Base-by-base conservation (phyloP, 2,888 invertebrate species). In the Pseudococcus viburni region DNA sequence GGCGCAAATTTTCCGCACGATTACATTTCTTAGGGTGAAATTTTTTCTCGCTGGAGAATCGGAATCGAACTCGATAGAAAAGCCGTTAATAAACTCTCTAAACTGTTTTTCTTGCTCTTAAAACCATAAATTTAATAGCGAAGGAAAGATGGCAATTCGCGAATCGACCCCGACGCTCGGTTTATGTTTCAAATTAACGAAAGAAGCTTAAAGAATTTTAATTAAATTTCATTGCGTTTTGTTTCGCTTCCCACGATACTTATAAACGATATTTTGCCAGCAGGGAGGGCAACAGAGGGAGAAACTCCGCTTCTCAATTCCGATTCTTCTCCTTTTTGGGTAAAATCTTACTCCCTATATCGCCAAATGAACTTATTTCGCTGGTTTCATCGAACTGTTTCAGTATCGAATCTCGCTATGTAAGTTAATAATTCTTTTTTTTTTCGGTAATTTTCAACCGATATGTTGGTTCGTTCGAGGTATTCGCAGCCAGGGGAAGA, bases 201-300 rank as follows among this genome's bases (percentile, higher is more conserved):
- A 80, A 80, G 80, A 42, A 42, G 80, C 80, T 80, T 80, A 80
- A 80, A 80, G 80, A 80, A 80, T 80, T 80, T 80, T 80, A 80
- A 80, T 80, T 80, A 80, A 80, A 80, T 80, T 80, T 80, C 80
- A 80, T 80, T 80, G 80, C 80, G 80, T 80, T 80, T 80, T 80
- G 80, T 80, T 80, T 80, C 26, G 6, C 46, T 80, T 80, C 80
- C 80, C 80, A 80, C 80, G 80, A 42, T 80, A 80, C 80, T 80
- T 80, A 80, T 42, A 42, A 59, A 42, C 80, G 39, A 80, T 80
- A 80, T 80, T 80, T 80, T 46, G 1, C 51, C 17, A n/a, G 26
- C 3, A 33, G 51, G 15, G 9, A 15, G 51, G 51, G 51, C 12
- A 15, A 51, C 8, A 17, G 51, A 15, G 51, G 26, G 3, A 3